These are phyloP conservation scores for Anthrax anthrax DNA, from an alignment of 2,888 invertebrate genomes.

Conservation along the genomic window DNA sequence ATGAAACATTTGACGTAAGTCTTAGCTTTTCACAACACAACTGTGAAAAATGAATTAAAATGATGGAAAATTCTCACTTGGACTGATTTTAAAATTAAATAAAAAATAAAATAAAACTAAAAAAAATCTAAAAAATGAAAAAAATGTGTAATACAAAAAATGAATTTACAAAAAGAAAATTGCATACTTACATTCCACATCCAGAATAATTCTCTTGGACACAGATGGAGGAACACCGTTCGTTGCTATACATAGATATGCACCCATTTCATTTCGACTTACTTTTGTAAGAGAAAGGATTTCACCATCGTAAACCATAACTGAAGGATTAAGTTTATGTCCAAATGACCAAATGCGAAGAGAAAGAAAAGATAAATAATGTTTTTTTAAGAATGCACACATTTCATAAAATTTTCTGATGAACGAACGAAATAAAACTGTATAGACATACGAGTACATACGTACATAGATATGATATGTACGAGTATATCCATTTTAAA, in stretches of 20 bases:
- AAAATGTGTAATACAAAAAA: neutral
- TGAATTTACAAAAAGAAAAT: conserved; percentile 4
- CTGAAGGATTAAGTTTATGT: conserved; percentile 35
- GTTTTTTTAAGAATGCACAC: too few species aligned
- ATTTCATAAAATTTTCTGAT: too few species aligned
- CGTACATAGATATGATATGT: too few species aligned
- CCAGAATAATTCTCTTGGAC: conserved; percentile 80
- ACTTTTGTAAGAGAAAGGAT: conserved; percentile 73
- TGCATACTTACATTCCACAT: conserved; percentile 61
- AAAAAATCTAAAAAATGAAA: too few species aligned
- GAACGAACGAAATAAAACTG: too few species aligned
- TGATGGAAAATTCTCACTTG: neutral
- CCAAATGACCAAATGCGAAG: conserved; percentile 5
- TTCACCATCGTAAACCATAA: conserved; percentile 70
- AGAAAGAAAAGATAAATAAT: neutral
- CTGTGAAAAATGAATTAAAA: neutral
- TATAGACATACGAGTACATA: too few species aligned
- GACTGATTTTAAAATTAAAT: too few species aligned
- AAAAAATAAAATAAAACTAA: too few species aligned
- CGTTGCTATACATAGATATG: conserved; percentile 38
- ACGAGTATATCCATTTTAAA: too few species aligned
- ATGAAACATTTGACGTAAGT: neutral
- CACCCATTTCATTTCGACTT: conserved; percentile 58
- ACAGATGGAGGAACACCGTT: conserved; percentile 84
- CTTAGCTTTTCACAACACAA: too few species aligned